A percentile compares a stretch with the other conserved stretches of the same genome.
These are phyloP conservation scores for Cetonia aurata DNA, from an alignment of 2,888 invertebrate genomes.

Conservation along the genomic window DNA sequence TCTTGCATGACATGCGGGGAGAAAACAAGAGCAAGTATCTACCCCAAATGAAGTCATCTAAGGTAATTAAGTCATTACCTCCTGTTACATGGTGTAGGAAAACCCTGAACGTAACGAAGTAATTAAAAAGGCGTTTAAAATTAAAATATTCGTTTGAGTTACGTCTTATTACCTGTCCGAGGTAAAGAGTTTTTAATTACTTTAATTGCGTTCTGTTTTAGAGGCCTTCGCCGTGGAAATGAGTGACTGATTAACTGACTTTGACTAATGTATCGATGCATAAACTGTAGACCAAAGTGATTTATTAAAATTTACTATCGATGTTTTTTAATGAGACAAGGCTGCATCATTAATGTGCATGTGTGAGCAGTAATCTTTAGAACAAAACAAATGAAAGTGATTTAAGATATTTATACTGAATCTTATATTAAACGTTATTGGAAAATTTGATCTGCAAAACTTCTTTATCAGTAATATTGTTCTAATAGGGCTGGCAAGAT, in stretches of 20 bases:
- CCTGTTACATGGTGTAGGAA: constrained; percentile 24
- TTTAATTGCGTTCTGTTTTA: constrained; percentile 35
- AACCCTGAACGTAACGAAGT: constrained; percentile 25
- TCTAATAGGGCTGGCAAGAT: too few species aligned
- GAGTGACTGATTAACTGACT: constrained; percentile 37
- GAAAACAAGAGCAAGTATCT: neutral
- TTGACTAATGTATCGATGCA: constrained; percentile 21
- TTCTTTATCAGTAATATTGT: too few species aligned
- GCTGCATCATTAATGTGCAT: constrained; percentile 12
- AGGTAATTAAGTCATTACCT: constrained; percentile 23
- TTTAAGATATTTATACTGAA: too few species aligned
- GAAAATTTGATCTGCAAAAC: too few species aligned
- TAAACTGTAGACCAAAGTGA: constrained; percentile 4
- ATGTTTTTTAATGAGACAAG: constrained; percentile 30
- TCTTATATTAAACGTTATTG: too few species aligned
- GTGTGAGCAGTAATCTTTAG: constrained; percentile 4
- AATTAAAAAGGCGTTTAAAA: constrained; percentile 37
- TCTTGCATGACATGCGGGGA: neutral
- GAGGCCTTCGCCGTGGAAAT: constrained; percentile 20
- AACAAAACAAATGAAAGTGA: too few species aligned
- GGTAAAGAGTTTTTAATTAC: constrained; percentile 41
- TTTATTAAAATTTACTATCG: constrained; percentile 35
- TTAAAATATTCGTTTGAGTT: constrained; percentile 40
- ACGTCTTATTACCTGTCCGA: constrained; percentile 37
- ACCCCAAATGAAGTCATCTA: constrained; percentile 32